These are phyloP conservation scores for Chionodraco myersi DNA, from an alignment of 2,113 vertebrate species.

Conservation along the genomic window DNA sequence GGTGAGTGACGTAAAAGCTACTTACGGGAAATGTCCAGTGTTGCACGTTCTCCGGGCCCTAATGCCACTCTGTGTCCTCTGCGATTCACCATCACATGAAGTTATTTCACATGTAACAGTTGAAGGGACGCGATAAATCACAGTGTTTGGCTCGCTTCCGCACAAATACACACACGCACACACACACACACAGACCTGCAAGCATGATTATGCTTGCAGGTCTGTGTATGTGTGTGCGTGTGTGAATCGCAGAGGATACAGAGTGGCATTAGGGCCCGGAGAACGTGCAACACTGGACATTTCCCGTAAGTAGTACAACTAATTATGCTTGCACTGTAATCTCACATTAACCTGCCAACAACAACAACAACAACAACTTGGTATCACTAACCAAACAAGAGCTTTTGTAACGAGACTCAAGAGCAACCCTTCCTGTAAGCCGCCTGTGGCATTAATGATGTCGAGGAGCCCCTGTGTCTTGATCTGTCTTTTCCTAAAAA, in stretches of 20 bases:
- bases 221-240: too few relatives aligned
- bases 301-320: neutral
- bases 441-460: constrained; percentile 48
- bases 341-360: constrained; percentile 34
- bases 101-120: constrained; percentile 37
- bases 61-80: constrained; percentile 22
- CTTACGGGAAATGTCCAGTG: constrained; percentile 29
- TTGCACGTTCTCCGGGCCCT: constrained; percentile 22
- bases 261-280: too few relatives aligned
- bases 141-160: constrained; percentile 11
- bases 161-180: neutral
- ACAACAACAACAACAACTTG: constrained; percentile 41
- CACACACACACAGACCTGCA: constrained; percentile 10
- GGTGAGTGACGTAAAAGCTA: constrained; percentile 18
- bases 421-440: constrained; percentile 43
- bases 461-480: constrained; percentile 32
- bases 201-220: too few relatives aligned
- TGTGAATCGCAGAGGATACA: too few relatives aligned
- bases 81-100: constrained; percentile 34
- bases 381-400: constrained; percentile 29
- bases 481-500: constrained; percentile 71
- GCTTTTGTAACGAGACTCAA: constrained; percentile 23
- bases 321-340: constrained; percentile 19
- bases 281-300: too few relatives aligned
- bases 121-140: constrained; percentile 31